Conservation (phyloP, 64 coral and sea anemone species). For the Catalaphyllia jardinei region DNA sequence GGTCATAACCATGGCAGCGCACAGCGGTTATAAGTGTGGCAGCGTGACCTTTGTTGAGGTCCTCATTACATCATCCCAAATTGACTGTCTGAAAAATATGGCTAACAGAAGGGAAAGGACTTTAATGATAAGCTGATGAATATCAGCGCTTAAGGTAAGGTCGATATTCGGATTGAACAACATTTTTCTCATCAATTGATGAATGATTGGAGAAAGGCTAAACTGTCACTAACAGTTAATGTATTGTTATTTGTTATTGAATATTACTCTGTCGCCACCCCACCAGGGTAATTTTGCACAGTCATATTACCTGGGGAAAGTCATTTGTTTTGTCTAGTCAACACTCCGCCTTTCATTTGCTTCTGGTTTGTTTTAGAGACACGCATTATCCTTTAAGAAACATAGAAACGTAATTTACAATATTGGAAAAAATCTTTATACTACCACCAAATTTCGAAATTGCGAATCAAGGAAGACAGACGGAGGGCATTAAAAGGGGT, state of each 20-base stretch:
- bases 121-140: neutral
- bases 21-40: neutral
- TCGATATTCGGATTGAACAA: neutral
- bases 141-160: neutral
- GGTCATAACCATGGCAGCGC: neutral
- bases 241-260: slow-evolving; percentile 3
- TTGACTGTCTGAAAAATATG: neutral
- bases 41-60: slow-evolving; percentile 1
- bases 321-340: neutral
- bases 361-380: too few species aligned
- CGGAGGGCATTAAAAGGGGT: too few species aligned
- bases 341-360: too few species aligned
- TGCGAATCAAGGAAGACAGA: too few species aligned
- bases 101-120: neutral
- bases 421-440: too few species aligned
- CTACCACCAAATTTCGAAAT: too few species aligned
- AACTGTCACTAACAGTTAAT: neutral
- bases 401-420: too few species aligned
- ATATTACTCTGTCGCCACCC: neutral
- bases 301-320: neutral
- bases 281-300: neutral
- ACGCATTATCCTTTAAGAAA: too few species aligned
- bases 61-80: slow-evolving; percentile 15
- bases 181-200: neutral
- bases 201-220: neutral